Base-by-base conservation (phyloP, 2,888 invertebrate species). In the Ormyrus rosae region DNA sequence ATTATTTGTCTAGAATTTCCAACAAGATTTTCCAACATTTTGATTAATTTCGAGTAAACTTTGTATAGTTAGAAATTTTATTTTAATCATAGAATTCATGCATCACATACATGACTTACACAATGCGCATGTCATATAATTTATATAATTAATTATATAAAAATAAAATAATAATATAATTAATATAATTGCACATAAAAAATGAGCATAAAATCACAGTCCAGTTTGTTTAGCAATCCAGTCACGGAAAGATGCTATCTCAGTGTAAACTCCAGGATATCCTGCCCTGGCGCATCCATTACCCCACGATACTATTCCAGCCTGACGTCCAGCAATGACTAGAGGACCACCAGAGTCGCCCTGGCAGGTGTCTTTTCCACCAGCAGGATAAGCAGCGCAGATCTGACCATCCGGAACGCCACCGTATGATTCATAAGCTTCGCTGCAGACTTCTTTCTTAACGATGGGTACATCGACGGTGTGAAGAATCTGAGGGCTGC, bases 391-490 rank as follows among this genome's bases (percentile, higher is more conserved):
- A 0, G 93, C 94, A 2, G 94, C 94, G 85, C 94, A 94, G 8
- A 94, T 91, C 5, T 90, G 91, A 0, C 92, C 91, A 2, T 87
- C 86, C 9, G 85, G 85, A 6, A 88, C 0, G 0, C 83, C 82
- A 0, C 82, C 83, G 1, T 67, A 46, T 0, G 0, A 0, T 0
- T 0, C 0, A 84, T 94, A 94, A 0, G 92, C 92, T 0, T 88
- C 85, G 2, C 86, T 87, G 85, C 94, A 94, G 0, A 87, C 68
- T 1, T 88, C 83, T 4, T 91, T 90, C 76, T 91, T 92, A 7
- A 94, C 91, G 83, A 93, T 91, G 0, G 94, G 94, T 0, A 94
- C 91, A n/a, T 90, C 83, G 0, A 93, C 93, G 74, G 89, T 91
- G 76, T 93, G 93, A 11, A 92, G 84, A 83, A 86, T 85, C 3